These are phyloP conservation scores for Malurus melanocephalus DNA, from an alignment of 2,113 vertebrate species.

Conservation along the genomic window DNA sequence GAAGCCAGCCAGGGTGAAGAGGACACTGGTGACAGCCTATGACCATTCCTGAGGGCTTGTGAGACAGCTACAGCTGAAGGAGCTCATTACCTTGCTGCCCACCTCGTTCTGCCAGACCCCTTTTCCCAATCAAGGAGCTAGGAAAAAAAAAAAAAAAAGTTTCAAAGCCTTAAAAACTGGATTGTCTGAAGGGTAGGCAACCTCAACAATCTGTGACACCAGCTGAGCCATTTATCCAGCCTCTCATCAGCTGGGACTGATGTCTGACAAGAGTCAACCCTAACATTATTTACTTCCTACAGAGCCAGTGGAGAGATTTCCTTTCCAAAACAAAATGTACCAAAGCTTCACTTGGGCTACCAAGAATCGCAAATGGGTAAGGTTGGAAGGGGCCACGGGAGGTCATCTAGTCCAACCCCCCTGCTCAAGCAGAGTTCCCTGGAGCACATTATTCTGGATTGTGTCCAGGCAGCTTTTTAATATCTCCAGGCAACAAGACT, in stretches of 20 bases:
- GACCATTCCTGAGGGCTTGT: not conserved
- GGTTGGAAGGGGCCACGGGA: not conserved
- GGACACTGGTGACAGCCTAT: not conserved
- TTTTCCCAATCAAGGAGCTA: not conserved
- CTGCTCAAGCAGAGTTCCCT: not conserved
- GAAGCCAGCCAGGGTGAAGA: not conserved
- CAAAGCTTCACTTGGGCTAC: not conserved
- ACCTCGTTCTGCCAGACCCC: not conserved
- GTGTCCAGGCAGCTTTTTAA: not conserved
- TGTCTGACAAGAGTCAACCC: not conserved
- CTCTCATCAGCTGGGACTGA: not conserved
- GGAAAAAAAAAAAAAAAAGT: not conserved
- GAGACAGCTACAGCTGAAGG: not conserved
- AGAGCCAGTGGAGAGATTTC: not conserved
- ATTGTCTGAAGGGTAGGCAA: not conserved
- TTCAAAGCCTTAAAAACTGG: not conserved
- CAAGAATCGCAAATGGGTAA: not conserved
- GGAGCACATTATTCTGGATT: not conserved
- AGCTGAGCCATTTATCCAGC: not conserved
- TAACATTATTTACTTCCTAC: rapidly evolving
- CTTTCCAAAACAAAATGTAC: not conserved
- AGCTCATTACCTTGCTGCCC: not conserved
- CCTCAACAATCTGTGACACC: rapidly evolving
- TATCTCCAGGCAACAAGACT: not conserved
- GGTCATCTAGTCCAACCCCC: not conserved